Percentiles rank a stretch among this genome's conserved stretches.
These are phyloP conservation scores for Pristis pectinata DNA, from an alignment of 2,797 vertebrate species.

Conservation along the genomic window DNA sequence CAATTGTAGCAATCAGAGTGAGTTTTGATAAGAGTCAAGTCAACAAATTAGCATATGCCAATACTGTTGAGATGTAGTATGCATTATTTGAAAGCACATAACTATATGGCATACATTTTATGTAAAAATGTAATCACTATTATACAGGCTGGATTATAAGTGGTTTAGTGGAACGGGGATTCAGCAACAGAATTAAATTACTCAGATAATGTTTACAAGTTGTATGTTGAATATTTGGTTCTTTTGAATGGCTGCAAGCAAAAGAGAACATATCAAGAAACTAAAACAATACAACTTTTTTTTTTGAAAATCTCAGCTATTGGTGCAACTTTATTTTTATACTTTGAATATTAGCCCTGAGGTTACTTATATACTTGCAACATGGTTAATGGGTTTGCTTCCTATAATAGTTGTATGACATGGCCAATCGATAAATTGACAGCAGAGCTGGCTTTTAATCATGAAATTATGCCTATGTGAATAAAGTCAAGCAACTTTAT, in stretches of 20 bases:
- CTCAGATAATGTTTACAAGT: not conserved
- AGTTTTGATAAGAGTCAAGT: conserved; percentile 11
- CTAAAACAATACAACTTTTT: not conserved
- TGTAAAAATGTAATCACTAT: not conserved
- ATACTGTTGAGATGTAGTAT: not conserved
- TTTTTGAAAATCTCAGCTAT: not conserved
- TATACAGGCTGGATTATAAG: not conserved
- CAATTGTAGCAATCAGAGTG: not conserved
- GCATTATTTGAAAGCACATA: not conserved
- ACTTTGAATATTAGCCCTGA: not conserved
- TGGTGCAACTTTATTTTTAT: not conserved
- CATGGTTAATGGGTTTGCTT: not conserved
- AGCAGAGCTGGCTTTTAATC: not conserved
- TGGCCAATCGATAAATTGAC: conserved; percentile 2
- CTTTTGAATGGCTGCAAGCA: not conserved
- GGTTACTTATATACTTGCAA: not conserved
- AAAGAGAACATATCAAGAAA: not conserved
- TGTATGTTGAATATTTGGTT: not conserved
- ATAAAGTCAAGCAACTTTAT: not conserved
- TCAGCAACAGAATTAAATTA: not conserved
- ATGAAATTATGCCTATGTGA: not conserved
- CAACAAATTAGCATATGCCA: conserved; percentile 14
- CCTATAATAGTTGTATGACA: not conserved
- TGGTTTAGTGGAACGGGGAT: conserved; percentile 1
- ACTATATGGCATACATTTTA: not conserved